Evolutionary conservation across 2,113 vertebrate genomes (phyloP).

Genomic region (Syrmaticus mikado): DNA sequence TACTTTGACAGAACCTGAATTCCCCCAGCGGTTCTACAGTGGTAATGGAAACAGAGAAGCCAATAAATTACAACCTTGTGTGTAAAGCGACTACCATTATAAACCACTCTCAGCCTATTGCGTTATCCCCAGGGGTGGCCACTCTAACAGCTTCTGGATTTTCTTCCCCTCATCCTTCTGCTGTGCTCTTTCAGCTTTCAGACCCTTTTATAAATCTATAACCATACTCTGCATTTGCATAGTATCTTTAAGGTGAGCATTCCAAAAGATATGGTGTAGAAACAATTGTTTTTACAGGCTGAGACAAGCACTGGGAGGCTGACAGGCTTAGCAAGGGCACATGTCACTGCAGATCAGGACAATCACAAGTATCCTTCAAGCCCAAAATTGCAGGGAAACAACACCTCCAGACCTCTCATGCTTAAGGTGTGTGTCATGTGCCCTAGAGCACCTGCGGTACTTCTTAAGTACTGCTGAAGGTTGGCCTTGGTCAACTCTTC

Average conservation of each 20-base stretch:
- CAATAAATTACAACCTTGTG: conserved; percentile 69
- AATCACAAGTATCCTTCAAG: neutral
- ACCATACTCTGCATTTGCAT: neutral
- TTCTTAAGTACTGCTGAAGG: neutral
- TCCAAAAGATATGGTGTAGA: neutral
- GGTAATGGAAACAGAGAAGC: conserved; percentile 69
- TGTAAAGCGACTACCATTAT: conserved; percentile 59
- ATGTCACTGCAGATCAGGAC: accelerated
- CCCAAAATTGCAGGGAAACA: neutral
- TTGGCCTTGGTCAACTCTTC: neutral
- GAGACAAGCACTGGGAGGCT: neutral
- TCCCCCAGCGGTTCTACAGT: conserved; percentile 26
- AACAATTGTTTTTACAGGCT: neutral
- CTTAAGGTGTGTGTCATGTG: neutral
- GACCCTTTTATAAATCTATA: neutral
- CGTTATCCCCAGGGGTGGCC: neutral
- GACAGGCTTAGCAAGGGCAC: neutral
- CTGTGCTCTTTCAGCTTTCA: neutral
- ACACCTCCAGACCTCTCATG: neutral
- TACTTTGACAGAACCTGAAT: conserved; percentile 63
- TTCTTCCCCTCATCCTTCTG: conserved; percentile 15
- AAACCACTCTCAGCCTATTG: conserved; percentile 57
- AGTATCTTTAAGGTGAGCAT: neutral
- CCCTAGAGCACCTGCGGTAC: neutral
- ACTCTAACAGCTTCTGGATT: conserved; percentile 24